Percentiles rank a stretch among this genome's conserved stretches.
Evolutionary conservation across 2,888 invertebrate species (phyloP).

Genomic region (Pyralis farinalis): DNA sequence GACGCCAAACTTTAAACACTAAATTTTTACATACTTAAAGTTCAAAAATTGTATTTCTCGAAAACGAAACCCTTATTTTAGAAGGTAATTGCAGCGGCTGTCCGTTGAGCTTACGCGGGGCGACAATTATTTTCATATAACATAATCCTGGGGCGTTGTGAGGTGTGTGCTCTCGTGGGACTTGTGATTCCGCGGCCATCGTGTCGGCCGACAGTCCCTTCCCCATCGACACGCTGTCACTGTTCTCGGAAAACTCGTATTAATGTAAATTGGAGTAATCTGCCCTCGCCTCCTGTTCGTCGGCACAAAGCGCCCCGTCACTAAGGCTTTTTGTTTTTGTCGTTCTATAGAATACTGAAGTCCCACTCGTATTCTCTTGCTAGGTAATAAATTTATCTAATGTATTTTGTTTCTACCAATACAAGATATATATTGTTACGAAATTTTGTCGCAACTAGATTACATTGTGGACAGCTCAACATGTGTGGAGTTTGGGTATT

Average conservation of each 20-base stretch:
- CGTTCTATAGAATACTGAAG: constrained; percentile 14
- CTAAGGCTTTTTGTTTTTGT: constrained; percentile 7
- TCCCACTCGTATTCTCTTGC: constrained; percentile 13
- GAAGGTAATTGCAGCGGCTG: constrained; percentile 51
- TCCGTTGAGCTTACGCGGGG: constrained; percentile 47
- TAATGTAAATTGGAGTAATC: constrained; percentile 64
- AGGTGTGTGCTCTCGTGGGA: constrained; percentile 57
- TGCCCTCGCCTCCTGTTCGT: constrained; percentile 44
- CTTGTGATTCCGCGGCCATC: constrained; percentile 51
- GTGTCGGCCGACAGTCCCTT: constrained; percentile 17
- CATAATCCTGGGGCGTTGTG: constrained; percentile 63
- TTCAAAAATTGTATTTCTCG: constrained; percentile 59
- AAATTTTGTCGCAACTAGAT: constrained; percentile 3
- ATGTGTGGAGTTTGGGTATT: no score
- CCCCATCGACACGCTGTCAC: constrained; percentile 34
- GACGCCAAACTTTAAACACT: constrained; percentile 28
- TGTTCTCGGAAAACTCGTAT: constrained; percentile 51
- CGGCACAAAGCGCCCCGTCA: constrained; percentile 30
- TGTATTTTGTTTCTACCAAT: not conserved
- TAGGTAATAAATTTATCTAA: constrained; percentile 5
- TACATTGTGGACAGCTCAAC: no score
- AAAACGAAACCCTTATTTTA: constrained; percentile 60
- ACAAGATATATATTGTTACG: not conserved
- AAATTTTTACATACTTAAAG: no score
- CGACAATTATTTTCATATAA: constrained; percentile 74